These are phyloP conservation scores for Aromia moschata DNA, from an alignment of 2,888 invertebrate genomes.

Conservation along the genomic window DNA sequence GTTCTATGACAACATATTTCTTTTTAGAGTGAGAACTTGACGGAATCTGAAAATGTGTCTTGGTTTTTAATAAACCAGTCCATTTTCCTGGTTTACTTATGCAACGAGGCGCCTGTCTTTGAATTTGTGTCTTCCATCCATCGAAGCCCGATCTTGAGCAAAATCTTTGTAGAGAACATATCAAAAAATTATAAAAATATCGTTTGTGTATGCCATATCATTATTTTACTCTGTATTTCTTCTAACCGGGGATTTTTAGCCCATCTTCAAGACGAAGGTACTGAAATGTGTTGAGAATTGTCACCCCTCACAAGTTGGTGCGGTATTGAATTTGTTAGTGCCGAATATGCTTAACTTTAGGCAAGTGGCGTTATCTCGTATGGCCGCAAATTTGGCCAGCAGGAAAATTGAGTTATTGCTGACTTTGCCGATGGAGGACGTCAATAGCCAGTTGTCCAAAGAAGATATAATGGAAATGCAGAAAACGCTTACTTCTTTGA, in stretches of 20 bases:
- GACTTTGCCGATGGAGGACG: conserved; percentile 69
- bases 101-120: conserved; percentile 72
- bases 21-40: conserved; percentile 72
- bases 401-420: conserved; percentile 75
- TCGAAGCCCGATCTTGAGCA: conserved; percentile 73
- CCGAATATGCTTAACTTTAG: conserved; percentile 74
- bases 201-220: conserved; percentile 33
- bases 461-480: conserved; percentile 76
- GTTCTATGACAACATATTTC: conserved; percentile 7
- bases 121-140: conserved; percentile 71
- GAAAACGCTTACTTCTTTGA: conserved; percentile 68
- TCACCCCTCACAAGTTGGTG: conserved; percentile 76
- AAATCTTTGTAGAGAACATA: conserved; percentile 76
- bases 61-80: conserved; percentile 82
- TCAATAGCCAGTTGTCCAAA: conserved; percentile 71
- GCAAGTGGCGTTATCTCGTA: conserved; percentile 72
- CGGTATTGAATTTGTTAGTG: conserved; percentile 71
- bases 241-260: conserved; percentile 61
- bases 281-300: conserved; percentile 75
- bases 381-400: conserved; percentile 78
- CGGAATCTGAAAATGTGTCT: conserved; percentile 76
- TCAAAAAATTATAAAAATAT: conserved; percentile 61
- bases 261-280: conserved; percentile 74
- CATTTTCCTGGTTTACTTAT: conserved; percentile 72
- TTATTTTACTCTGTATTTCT: conserved; percentile 1